Evolutionary conservation across 2,113 vertebrate genomes (phyloP).

Genomic region (Physeter macrocephalus): DNA sequence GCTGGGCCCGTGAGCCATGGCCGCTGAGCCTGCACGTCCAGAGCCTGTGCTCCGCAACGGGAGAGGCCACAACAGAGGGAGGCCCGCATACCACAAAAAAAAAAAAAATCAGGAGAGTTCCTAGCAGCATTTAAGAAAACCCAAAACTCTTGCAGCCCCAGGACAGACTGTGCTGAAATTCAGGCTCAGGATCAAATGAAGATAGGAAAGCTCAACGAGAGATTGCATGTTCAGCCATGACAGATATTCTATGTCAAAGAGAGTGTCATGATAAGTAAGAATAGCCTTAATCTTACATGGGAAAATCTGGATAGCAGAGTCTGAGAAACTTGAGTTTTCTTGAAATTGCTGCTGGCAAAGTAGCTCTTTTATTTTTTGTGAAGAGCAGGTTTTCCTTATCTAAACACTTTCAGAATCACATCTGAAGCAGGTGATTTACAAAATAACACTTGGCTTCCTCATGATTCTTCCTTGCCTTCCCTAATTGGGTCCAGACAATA

Average conservation of each 20-base stretch:
- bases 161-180: background rate
- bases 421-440: background rate
- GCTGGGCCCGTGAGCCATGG: no score
- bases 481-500: background rate
- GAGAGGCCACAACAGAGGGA: no score
- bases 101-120: background rate
- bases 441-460: background rate
- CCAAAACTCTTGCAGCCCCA: background rate
- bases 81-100: no score
- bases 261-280: background rate
- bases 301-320: background rate
- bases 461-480: background rate
- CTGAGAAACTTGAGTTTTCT: background rate
- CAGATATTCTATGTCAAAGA: background rate
- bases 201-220: background rate
- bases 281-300: background rate
- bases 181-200: background rate
- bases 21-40: no score
- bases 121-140: no score
- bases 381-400: background rate
- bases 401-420: background rate
- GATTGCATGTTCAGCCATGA: background rate
- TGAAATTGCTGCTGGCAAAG: background rate
- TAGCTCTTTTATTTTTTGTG: background rate
- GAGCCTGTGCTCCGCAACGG: no score